Evolutionary conservation across 2,888 invertebrate species (phyloP).

Genomic region (Pelosia muscerda): DNA sequence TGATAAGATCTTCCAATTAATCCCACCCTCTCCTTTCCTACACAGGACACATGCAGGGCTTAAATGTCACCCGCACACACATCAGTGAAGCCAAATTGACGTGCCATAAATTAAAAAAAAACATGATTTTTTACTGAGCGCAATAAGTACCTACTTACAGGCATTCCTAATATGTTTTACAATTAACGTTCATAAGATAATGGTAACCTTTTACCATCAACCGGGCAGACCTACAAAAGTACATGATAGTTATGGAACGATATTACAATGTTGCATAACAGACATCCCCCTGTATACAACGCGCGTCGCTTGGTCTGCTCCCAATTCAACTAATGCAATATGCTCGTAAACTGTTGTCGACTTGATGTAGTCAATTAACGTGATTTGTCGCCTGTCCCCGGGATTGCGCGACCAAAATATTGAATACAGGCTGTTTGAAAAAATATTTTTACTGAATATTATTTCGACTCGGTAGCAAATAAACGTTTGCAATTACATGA

Average conservation of each 20-base stretch:
- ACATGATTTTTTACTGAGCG: too few relatives aligned
- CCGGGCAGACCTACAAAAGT: not conserved
- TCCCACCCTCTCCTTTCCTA: too few relatives aligned
- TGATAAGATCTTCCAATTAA: too few relatives aligned
- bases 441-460: too few relatives aligned
- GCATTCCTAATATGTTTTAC: too few relatives aligned
- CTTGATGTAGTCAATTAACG: conserved; percentile 69
- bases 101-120: too few relatives aligned
- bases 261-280: conserved; percentile 15
- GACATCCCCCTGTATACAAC: conserved; percentile 11
- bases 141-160: too few relatives aligned
- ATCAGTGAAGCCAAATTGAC: too few relatives aligned
- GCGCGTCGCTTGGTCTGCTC: conserved; percentile 31
- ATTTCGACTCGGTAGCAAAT: too few relatives aligned
- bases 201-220: not conserved
- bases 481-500: too few relatives aligned
- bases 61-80: too few relatives aligned
- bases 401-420: conserved; percentile 55
- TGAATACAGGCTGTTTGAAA: conserved; percentile 34
- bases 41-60: too few relatives aligned
- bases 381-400: conserved; percentile 75
- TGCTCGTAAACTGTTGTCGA: conserved; percentile 33
- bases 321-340: conserved; percentile 53
- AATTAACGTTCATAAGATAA: not conserved
- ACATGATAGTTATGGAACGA: not conserved